Evolutionary conservation across 2,113 vertebrate genomes (phyloP), one percentile per base, ranked within the genome.

Genomic region (Indicator maculatus): DNA sequence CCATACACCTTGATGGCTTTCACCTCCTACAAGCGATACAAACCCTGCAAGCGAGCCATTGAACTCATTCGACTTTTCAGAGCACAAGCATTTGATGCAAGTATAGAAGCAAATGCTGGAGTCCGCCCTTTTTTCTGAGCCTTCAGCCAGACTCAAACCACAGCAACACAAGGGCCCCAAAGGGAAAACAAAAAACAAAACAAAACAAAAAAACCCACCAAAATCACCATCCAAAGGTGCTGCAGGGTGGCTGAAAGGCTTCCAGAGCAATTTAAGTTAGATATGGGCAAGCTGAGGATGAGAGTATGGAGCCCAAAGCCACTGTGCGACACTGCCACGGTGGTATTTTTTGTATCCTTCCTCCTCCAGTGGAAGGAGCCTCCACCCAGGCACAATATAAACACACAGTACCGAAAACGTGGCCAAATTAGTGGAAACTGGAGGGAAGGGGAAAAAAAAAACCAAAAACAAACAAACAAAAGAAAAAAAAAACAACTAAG

Each of bases 331-430:
- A 39, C 21, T 26, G 78, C 63, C 79, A 56, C 39, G 5, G 21
- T 2, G 2, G 2, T 6, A 1, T 2, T 27, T 38, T 66, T 56
- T 75, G 17, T 3, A 16, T 65, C 36, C 38, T 73, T 79, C 66
- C 59, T 72, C 47, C 47, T 56, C 39, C n/a, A 69, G 83, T 53
- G 89, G 70, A 94, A 95, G 52, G 12, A 71, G 67, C 53, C 91
- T 83, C 82, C 73, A n/a, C 93, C 95, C 97, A 95, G 18, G 12
- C 65, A 4, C 6, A 52, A 7, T 7, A 82, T 66, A 95, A 95
- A 94, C 55, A 87, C 17, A 24, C n/a, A 8, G 50, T 11, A 59
- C 89, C 13, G 30, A 89, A 95, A 97, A 96, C 61, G 94, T 90
- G 83, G 88, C 61, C 20, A 73, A 93, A 94, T 33, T 5, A 74